phyloP scores from a whole-genome alignment of 2,797 vertebrate species.

The Enteromius radiatus region DNA sequence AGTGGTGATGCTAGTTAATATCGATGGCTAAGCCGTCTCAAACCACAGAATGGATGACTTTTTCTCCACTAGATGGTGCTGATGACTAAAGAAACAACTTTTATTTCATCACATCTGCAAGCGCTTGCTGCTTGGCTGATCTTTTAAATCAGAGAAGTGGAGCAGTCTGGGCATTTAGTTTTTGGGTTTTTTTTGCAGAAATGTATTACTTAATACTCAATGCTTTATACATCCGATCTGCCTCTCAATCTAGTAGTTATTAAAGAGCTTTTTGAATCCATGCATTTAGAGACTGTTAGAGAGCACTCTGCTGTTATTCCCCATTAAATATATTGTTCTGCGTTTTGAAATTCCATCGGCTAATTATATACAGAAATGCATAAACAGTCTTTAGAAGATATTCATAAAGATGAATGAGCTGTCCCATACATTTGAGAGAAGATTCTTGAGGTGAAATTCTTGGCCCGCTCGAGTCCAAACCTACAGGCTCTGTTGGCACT shows the following conservation, averaged over 20 bases:
- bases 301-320: constrained; percentile 1
- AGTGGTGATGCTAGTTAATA: constrained; percentile 37
- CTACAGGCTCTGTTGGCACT: constrained; percentile 64
- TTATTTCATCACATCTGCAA: constrained; percentile 1
- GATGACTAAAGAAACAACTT: constrained; percentile 46
- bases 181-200: background rate
- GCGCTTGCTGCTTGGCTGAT: background rate
- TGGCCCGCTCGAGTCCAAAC: constrained; percentile 33
- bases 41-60: background rate
- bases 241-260: constrained; percentile 1
- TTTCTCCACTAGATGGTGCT: constrained; percentile 64
- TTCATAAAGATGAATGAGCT: constrained; percentile 23
- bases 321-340: background rate
- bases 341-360: background rate
- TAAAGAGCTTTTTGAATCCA: background rate
- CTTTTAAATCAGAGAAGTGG: background rate
- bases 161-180: background rate
- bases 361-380: constrained; percentile 20
- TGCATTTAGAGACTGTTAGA: background rate
- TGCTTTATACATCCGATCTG: background rate
- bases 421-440: constrained; percentile 7
- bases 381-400: background rate
- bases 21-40: background rate
- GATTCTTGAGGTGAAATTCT: constrained; percentile 38
- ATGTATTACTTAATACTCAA: constrained; percentile 16